Conservation (phyloP, 2,113 vertebrate genomes). For the Hippocampus guttulatus region DNA sequence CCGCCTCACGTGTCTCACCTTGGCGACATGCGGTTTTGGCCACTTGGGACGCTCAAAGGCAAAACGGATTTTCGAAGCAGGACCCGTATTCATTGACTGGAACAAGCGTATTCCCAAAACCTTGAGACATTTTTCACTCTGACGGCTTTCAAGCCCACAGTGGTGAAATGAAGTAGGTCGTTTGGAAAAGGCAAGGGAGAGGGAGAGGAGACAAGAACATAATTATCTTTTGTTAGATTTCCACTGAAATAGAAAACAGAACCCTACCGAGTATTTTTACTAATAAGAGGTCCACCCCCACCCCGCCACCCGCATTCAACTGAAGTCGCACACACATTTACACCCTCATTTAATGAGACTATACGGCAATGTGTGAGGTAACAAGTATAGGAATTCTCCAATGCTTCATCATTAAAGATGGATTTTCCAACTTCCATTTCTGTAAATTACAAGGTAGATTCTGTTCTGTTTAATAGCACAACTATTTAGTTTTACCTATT, state of each 20-base stretch:
- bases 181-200: constrained; percentile 57
- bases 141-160: constrained; percentile 69
- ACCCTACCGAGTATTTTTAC: neutral
- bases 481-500: neutral
- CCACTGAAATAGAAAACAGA: constrained; percentile 15
- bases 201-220: constrained; percentile 40
- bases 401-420: neutral
- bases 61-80: constrained; percentile 73
- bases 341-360: neutral
- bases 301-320: neutral
- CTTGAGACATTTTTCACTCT: constrained; percentile 74
- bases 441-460: no score
- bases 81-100: constrained; percentile 74
- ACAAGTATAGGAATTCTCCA: neutral
- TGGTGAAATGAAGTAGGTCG: constrained; percentile 71
- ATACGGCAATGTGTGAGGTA: constrained; percentile 6
- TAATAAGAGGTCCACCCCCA: no score
- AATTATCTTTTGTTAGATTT: constrained; percentile 51
- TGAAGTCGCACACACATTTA: neutral
- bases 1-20: constrained; percentile 69
- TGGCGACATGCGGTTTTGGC: constrained; percentile 69
- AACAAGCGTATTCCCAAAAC: constrained; percentile 76
- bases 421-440: neutral
- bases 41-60: constrained; percentile 71
- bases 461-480: neutral